Conservation (phyloP, 2,113 vertebrate species). For the Oryzias celebensis region DNA sequence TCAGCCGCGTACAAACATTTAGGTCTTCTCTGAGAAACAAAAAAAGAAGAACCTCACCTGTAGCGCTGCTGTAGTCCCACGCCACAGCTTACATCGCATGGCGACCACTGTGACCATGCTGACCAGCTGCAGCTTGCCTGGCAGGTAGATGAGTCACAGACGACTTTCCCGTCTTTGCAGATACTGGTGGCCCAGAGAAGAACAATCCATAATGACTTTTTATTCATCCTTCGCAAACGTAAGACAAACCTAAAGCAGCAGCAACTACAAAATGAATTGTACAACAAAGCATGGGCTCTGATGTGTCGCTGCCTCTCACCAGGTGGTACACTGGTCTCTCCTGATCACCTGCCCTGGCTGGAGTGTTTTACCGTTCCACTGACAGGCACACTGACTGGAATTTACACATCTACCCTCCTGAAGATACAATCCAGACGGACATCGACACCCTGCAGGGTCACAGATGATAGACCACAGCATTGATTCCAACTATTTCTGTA, state of each 20-base stretch:
- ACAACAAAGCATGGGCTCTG: not conserved
- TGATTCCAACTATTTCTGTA: not conserved
- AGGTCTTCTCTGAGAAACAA: too few relatives aligned
- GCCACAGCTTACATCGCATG: slow-evolving; percentile 82
- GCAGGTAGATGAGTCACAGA: slow-evolving; percentile 77
- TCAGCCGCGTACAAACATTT: too few relatives aligned
- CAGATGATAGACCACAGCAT: not conserved
- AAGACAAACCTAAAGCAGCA: too few relatives aligned
- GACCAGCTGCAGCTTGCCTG: slow-evolving; percentile 84
- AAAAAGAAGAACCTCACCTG: slow-evolving; percentile 70
- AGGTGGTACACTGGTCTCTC: slow-evolving; percentile 77
- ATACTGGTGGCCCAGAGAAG: slow-evolving; percentile 60
- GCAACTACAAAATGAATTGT: not conserved
- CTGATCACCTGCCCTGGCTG: slow-evolving; percentile 72
- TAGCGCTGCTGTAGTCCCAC: slow-evolving; percentile 81
- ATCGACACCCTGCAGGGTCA: slow-evolving; percentile 80
- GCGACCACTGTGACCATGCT: slow-evolving; percentile 86
- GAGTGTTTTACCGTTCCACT: slow-evolving; percentile 56
- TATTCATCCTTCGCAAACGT: not conserved
- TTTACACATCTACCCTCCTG: slow-evolving; percentile 79
- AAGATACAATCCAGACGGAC: slow-evolving; percentile 77
- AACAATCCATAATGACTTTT: not conserved
- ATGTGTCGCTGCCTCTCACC: slow-evolving; percentile 67
- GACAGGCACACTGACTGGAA: slow-evolving; percentile 80
- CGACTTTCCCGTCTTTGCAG: slow-evolving; percentile 77